Base-by-base conservation (phyloP, 2,888 invertebrate species). In the Ornithoptera priamus region DNA sequence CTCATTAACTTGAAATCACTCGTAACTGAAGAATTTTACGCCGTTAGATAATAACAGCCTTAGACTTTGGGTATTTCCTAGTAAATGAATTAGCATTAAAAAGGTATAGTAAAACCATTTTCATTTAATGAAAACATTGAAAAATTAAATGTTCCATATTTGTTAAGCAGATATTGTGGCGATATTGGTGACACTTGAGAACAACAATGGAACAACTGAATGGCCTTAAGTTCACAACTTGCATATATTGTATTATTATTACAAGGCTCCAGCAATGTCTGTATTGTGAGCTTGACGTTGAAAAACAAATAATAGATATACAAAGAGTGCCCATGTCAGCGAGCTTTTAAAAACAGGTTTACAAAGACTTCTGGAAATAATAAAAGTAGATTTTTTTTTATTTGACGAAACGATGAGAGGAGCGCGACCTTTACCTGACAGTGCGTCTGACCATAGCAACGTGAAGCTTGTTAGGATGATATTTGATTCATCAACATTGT, bases 191-290 rank as follows among this genome's bases (percentile, higher is more conserved):
- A n/a, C 24, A 58, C 15, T 15, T 58, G 12, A 10, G n/a, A 18
- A 64, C 17, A 30, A 65, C 12, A 42, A 65, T 24, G 18, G 24
- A 10, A 58, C 58, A 58, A 46, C 42, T 65, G 59, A 18, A 8
- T 63, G 46, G 18, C 46, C 57, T 65, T 65, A 42, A 46, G 59
- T 7, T 12, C 18, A n/a, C 18, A 58, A 24, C 18, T 46, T n/a
- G 8, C 46, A 42, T 8, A 22, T 46, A 42, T 65, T 59, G 39
- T 65, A 1, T 17, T 39, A 39, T 39, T 57, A 65, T 57, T 57
- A 42, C 56, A 58, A 58, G 18, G 7, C 53, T 53, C 53, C 3
- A 53, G 53, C 53, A 53, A 4, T 50, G 17, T 50, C 50, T 50
- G 50, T 15, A 50, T 50, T 50, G 50, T 18, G 50, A 6, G n/a